Conservation (phyloP, 1,140 invertebrate species). For the Drosophila athabasca region DNA sequence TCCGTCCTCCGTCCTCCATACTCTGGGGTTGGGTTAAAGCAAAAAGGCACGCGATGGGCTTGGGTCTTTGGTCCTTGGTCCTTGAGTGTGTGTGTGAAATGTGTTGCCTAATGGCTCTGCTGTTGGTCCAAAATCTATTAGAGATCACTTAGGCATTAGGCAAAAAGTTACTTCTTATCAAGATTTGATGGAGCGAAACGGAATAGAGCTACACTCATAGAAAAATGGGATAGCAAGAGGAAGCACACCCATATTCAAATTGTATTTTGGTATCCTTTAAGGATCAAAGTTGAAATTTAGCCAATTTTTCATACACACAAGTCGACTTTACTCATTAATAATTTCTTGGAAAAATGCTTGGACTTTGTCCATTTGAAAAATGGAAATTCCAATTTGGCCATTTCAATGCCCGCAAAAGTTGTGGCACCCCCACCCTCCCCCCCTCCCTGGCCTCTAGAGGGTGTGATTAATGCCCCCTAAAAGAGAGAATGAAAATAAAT, state of each 20-base stretch:
- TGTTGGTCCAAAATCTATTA: slow-evolving; percentile 24
- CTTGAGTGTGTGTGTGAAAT: slow-evolving; percentile 23
- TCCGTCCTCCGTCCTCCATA: background rate
- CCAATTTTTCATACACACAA: background rate
- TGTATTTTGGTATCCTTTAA: too few relatives aligned
- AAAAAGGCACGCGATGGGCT: slow-evolving; percentile 45
- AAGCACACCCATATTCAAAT: too few relatives aligned
- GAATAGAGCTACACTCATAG: background rate
- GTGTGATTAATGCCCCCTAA: slow-evolving; percentile 38
- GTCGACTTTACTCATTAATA: background rate
- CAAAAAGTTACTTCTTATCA: slow-evolving; percentile 11
- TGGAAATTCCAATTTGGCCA: slow-evolving; percentile 40
- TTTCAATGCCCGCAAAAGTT: slow-evolving; percentile 24
- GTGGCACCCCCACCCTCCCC: too few relatives aligned
- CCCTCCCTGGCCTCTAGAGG: background rate
- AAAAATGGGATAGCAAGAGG: background rate
- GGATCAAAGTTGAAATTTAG: too few relatives aligned
- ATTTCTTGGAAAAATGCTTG: slow-evolving; percentile 3
- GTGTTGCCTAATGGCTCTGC: slow-evolving; percentile 14
- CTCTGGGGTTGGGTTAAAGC: slow-evolving; percentile 4
- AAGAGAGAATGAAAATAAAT: slow-evolving; percentile 28
- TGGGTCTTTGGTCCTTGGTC: background rate
- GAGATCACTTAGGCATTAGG: slow-evolving; percentile 27
- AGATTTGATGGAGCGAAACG: background rate
- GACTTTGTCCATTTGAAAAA: slow-evolving; percentile 16